Percentiles rank a stretch among this genome's conserved stretches.
Conservation (phyloP, 2,113 vertebrate species). For the Uropsilus gracilis region DNA sequence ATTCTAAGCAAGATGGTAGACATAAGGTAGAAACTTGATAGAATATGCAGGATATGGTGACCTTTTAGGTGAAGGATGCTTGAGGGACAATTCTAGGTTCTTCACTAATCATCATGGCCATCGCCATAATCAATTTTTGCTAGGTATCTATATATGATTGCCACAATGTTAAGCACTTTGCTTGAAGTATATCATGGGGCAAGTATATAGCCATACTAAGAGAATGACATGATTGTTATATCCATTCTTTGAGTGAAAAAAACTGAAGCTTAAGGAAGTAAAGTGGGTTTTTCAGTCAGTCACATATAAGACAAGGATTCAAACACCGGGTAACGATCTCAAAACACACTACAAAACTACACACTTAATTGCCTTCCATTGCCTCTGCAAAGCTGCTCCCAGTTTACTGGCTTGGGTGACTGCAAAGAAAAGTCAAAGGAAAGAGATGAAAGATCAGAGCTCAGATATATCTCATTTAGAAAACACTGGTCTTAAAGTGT, state of each 20-base stretch:
- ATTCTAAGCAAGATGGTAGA: conserved; percentile 43
- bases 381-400: not conserved
- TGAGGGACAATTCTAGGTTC: not conserved
- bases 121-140: not conserved
- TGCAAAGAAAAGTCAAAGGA: not conserved
- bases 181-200: not conserved
- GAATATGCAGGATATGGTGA: not conserved
- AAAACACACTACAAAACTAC: not conserved
- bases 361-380: not conserved
- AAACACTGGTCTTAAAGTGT: not conserved
- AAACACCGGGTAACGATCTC: not conserved
- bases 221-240: not conserved
- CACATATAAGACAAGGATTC: too few relatives aligned
- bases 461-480: not conserved
- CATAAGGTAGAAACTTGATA: not conserved
- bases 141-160: not conserved
- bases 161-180: not conserved
- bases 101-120: not conserved
- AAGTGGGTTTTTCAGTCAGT: not conserved
- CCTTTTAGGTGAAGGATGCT: not conserved
- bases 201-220: not conserved
- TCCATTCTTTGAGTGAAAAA: not conserved
- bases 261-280: not conserved
- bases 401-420: not conserved
- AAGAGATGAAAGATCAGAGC: not conserved